Conservation (phyloP, 2,888 invertebrate species). For the Hirtodrosophila alboralis region DNA sequence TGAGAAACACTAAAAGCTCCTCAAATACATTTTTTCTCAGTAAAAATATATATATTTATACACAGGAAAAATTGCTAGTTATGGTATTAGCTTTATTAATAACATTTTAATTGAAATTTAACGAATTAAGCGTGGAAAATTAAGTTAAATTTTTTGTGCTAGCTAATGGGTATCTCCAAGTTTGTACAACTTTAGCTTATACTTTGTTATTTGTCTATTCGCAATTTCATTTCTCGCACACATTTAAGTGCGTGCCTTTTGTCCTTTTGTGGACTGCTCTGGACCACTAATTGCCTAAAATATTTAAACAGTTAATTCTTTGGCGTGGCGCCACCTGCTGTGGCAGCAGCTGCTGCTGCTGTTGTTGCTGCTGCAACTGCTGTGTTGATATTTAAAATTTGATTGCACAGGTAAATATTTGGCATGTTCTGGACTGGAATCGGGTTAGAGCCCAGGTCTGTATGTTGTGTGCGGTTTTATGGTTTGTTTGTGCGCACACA, state of each 20-base stretch:
- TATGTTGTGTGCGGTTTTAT: constrained; percentile 67
- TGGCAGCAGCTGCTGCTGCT: constrained; percentile 1
- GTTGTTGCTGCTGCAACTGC: background rate
- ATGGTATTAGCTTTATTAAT: no score
- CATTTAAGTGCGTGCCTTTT: constrained; percentile 24
- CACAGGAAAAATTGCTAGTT: no score
- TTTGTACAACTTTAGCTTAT: background rate
- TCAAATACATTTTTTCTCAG: no score
- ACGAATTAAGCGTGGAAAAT: no score
- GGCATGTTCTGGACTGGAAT: constrained; percentile 11
- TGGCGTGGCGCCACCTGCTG: constrained; percentile 23
- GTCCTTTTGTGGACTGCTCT: constrained; percentile 21
- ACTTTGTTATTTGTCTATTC: background rate
- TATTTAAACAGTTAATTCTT: constrained; percentile 72
- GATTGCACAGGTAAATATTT: constrained; percentile 73
- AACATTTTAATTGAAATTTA: no score
- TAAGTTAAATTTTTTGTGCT: no score
- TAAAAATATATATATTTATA: no score
- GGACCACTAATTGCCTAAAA: constrained; percentile 73
- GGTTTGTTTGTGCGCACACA: constrained; percentile 66
- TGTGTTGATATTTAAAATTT: constrained; percentile 69
- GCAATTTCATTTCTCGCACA: constrained; percentile 27
- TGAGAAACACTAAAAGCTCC: no score
- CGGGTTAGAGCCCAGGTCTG: constrained; percentile 6
- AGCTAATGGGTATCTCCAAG: background rate